Evolutionary conservation across 2,888 invertebrate species (phyloP).

Genomic region (Tenthredo mesomela): DNA sequence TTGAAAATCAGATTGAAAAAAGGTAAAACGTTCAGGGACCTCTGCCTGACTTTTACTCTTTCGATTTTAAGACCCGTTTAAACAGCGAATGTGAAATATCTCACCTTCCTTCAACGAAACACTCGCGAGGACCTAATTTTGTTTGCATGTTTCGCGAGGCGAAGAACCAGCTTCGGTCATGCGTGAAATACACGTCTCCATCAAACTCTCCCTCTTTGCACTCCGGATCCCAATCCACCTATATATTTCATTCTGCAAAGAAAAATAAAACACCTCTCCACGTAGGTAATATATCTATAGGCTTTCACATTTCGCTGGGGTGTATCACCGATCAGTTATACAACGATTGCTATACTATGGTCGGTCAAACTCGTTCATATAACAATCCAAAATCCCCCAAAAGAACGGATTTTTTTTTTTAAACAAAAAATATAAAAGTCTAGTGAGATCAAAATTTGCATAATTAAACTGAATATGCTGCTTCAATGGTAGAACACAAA

Average conservation of each 20-base stretch:
- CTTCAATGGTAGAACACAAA: neutral
- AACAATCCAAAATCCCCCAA: neutral
- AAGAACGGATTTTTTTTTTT: neutral
- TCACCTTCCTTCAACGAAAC: neutral
- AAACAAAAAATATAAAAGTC: neutral
- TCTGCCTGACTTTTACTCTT: neutral
- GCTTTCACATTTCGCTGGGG: neutral
- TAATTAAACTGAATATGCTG: neutral
- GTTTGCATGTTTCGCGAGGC: slow-evolving; percentile 42
- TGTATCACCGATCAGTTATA: neutral
- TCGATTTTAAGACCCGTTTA: slow-evolving; percentile 31
- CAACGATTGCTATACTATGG: neutral
- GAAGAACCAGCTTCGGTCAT: slow-evolving; percentile 25
- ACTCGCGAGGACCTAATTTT: slow-evolving; percentile 27
- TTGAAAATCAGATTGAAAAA: slow-evolving; percentile 13
- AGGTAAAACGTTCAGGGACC: slow-evolving; percentile 20
- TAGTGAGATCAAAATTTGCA: neutral
- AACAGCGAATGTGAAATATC: slow-evolving; percentile 14
- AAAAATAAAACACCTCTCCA: neutral
- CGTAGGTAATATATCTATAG: slow-evolving; percentile 14
- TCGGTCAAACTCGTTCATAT: neutral
- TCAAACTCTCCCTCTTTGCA: slow-evolving; percentile 13
- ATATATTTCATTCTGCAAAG: neutral
- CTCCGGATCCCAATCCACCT: neutral
- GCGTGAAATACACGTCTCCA: slow-evolving; percentile 45